Conservation (phyloP, 2,113 vertebrate species). For the Emydura subglobosa region DNA sequence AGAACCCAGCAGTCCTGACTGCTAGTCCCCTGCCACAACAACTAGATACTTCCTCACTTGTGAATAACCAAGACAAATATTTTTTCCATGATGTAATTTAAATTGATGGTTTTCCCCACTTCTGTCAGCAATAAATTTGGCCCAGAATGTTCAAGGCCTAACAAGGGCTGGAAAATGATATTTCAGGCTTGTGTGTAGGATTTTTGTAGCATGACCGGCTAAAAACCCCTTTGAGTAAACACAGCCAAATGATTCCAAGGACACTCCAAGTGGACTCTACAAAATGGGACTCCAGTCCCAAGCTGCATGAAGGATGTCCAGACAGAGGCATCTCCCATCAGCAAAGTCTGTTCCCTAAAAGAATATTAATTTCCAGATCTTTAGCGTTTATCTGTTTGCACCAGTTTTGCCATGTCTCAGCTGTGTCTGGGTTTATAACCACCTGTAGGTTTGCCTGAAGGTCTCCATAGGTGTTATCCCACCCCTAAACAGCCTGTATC, state of each 20-base stretch:
- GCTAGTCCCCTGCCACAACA: rapidly evolving
- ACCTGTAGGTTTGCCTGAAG: not conserved
- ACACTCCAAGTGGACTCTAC: not conserved
- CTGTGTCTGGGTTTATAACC: conserved; percentile 4
- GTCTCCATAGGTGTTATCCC: not conserved
- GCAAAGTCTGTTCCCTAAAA: not conserved
- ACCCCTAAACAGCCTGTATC: not conserved
- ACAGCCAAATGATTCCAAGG: conserved; percentile 1
- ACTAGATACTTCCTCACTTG: rapidly evolving
- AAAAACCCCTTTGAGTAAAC: not conserved
- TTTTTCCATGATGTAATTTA: not conserved
- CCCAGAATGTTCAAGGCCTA: too few species aligned
- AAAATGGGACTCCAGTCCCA: not conserved
- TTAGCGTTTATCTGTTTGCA: not conserved
- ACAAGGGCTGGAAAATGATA: not conserved
- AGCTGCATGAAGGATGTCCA: not conserved
- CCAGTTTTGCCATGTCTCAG: not conserved
- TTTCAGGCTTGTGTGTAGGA: not conserved
- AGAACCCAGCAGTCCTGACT: rapidly evolving
- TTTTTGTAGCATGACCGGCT: not conserved
- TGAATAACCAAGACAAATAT: rapidly evolving
- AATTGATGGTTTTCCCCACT: not conserved
- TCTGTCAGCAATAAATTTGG: not conserved
- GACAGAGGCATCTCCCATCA: not conserved
- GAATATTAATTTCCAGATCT: conserved; percentile 4